phyloP scores from a whole-genome alignment of 1,140 invertebrate genomes.

The Cataglyphis hispanica region DNA sequence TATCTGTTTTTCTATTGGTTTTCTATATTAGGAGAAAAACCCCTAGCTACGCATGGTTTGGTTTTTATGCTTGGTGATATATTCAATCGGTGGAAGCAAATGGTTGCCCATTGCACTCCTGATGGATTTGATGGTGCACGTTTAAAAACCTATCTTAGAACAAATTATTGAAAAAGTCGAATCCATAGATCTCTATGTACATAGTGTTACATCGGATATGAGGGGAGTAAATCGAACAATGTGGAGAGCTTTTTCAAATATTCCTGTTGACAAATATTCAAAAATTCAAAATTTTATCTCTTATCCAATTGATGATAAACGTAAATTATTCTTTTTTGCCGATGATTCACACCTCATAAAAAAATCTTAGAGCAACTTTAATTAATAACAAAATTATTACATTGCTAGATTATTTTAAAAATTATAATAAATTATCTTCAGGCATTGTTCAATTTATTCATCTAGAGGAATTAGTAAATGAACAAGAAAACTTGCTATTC shows the following conservation, averaged over 20 bases:
- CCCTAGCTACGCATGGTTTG: not conserved
- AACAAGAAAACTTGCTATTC: not conserved
- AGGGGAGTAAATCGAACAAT: not conserved
- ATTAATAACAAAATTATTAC: constrained; percentile 17
- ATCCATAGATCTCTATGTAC: not conserved
- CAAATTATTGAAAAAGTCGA: not conserved
- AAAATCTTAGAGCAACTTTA: not conserved
- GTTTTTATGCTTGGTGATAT: not conserved
- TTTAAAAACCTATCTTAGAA: constrained; percentile 6
- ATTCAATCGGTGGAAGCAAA: not conserved
- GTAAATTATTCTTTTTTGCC: constrained; percentile 11
- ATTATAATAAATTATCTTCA: not conserved
- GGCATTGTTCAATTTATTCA: not conserved
- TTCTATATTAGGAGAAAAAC: no score
- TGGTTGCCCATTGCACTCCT: not conserved
- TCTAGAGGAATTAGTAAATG: not conserved
- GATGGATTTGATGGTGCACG: not conserved
- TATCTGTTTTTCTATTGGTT: no score
- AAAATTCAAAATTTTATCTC: not conserved
- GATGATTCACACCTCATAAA: not conserved
- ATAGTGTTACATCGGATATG: constrained; percentile 16
- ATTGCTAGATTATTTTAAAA: not conserved
- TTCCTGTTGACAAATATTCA: not conserved
- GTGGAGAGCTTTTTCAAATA: constrained; percentile 24
- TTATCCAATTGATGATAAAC: not conserved